Base-by-base conservation (phyloP, 2,113 vertebrate species). In the Castor canadensis region DNA sequence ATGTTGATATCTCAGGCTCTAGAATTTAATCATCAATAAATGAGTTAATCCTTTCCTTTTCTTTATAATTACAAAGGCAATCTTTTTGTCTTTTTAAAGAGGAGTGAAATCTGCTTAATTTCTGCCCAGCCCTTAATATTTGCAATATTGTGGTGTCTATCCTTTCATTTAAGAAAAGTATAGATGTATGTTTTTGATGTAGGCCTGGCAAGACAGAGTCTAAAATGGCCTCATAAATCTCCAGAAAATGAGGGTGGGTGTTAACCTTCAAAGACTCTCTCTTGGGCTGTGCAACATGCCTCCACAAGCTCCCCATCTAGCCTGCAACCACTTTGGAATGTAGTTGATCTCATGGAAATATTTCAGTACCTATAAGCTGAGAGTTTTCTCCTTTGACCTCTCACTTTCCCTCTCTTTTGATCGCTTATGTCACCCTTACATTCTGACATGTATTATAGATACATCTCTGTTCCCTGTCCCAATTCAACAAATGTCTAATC, bases 221-320 rank as follows among this genome's bases (percentile, higher is more conserved):
- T 91, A 64, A 87, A 97, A 93, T 82, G 71, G 69, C 24, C 73
- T 92, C 92, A 67, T 96, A 97, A 97, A 94, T 95, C 67, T 95
- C 83, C 71, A 94, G 88, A 94, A 95, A 88, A 64, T 62, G 64
- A 97, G 47, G 43, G 79, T 91, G 77, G 86, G 40, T 38, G 58
- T 60, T 88, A 35, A 43, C 38, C 83, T 95, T 96, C 94, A 95
- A 96, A 97, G 94, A 24, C 79, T 91, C 58, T 91, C 58, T 91
- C 52, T 20, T 71, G 20, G 43, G 67, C 38, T 76, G 45, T 54
- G 16, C 45, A 79, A 80, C 89, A 0, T 91, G 96, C 71, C 89
- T 71, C 35, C 32, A 89, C 93, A 95, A 90, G 95, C 79, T 95
- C 24, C n/a, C 10, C 6, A 12, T 66, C 32, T 52, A 72, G 56